Percentiles rank a stretch among this genome's conserved stretches.
These are phyloP conservation scores for Hoplias malabaricus DNA, from an alignment of 2,113 vertebrate species.

Conservation along the genomic window DNA sequence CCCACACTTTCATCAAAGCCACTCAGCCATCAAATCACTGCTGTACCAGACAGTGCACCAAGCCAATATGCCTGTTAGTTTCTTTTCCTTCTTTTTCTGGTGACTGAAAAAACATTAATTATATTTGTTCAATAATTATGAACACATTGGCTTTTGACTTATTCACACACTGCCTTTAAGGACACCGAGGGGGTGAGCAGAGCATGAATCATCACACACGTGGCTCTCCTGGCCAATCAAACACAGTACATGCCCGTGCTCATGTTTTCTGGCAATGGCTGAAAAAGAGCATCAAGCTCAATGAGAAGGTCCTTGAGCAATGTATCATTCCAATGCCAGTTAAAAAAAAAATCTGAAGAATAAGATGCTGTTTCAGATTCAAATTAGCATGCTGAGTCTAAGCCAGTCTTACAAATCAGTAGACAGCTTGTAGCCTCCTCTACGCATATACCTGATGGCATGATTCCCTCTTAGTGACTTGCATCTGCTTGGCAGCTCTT, in stretches of 20 bases:
- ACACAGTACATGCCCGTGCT: background rate
- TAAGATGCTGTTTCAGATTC: background rate
- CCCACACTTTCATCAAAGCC: background rate
- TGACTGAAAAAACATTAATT: background rate
- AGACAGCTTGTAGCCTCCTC: background rate
- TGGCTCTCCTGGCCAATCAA: background rate
- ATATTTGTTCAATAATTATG: too few relatives aligned
- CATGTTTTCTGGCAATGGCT: constrained; percentile 43
- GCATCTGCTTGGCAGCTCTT: background rate
- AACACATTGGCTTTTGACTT: too few relatives aligned
- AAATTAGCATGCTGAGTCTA: background rate
- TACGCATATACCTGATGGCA: background rate
- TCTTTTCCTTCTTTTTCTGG: background rate
- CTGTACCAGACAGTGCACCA: background rate
- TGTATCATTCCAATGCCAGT: constrained; percentile 39
- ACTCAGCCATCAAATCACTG: background rate
- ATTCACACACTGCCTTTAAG: background rate
- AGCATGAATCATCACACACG: constrained; percentile 9
- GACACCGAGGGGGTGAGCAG: background rate
- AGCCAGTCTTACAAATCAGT: background rate
- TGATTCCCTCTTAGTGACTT: background rate
- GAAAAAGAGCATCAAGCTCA: constrained; percentile 40
- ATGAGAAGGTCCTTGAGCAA: constrained; percentile 46
- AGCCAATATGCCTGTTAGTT: background rate
- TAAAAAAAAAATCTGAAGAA: constrained; percentile 39